These are phyloP conservation scores for Channa argus DNA, from an alignment of 2,113 vertebrate species.

Conservation along the genomic window DNA sequence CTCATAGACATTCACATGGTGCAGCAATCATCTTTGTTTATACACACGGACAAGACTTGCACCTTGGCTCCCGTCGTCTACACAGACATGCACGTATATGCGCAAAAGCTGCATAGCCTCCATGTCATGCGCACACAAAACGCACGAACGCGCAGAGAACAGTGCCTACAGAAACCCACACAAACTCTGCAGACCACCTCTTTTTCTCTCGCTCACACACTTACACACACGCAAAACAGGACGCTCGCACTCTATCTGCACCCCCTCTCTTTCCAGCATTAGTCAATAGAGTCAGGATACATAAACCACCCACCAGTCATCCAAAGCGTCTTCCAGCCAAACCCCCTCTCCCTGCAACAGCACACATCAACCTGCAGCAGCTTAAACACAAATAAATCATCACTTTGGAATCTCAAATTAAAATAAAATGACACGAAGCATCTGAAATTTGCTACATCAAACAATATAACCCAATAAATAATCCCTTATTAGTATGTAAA, in stretches of 20 bases:
- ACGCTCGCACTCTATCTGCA: slow-evolving; percentile 26
- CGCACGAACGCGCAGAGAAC: slow-evolving; percentile 29
- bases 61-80: too few species aligned
- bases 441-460: neutral
- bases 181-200: slow-evolving; percentile 56
- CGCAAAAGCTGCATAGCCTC: slow-evolving; percentile 21
- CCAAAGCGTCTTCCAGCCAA: slow-evolving; percentile 42
- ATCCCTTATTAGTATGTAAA: neutral
- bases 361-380: slow-evolving; percentile 7
- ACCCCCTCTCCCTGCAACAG: slow-evolving; percentile 13
- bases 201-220: neutral
- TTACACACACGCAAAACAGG: neutral
- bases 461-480: neutral
- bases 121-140: slow-evolving; percentile 22
- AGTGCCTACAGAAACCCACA: slow-evolving; percentile 42
- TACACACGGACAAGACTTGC: neutral
- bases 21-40: too few species aligned
- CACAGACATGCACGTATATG: neutral
- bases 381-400: neutral
- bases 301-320: slow-evolving; percentile 71
- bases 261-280: slow-evolving; percentile 64
- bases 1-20: neutral
- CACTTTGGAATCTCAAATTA: too few species aligned
- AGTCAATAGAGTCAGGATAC: slow-evolving; percentile 70
- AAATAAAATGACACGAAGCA: neutral